Evolutionary conservation across 2,888 invertebrate species (phyloP).

Genomic region (Rugalucina vietnamica): DNA sequence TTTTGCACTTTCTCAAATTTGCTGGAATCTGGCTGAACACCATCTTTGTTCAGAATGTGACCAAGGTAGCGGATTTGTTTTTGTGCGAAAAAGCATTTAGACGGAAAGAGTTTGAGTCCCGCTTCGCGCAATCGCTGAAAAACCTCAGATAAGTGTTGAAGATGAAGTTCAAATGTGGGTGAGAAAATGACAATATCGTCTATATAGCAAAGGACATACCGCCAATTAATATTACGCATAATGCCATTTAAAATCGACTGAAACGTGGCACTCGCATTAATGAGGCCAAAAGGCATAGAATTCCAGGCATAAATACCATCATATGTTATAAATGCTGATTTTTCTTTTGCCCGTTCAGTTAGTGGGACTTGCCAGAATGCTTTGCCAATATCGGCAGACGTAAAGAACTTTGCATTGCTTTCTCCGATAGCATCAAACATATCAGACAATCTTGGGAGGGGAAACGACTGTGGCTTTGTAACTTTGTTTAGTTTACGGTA

Average conservation of each 20-base stretch:
- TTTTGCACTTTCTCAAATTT: slow-evolving; percentile 35
- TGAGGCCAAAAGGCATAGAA: background rate
- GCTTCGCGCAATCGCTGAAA: slow-evolving; percentile 38
- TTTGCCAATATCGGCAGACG: background rate
- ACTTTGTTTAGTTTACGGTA: background rate
- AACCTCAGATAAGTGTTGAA: slow-evolving; percentile 34
- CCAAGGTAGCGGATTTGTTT: slow-evolving; percentile 41
- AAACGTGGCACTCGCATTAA: background rate
- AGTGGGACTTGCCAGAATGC: slow-evolving; percentile 5
- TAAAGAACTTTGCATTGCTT: background rate
- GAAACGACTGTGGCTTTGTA: background rate
- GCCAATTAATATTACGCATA: background rate
- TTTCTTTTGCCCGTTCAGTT: background rate
- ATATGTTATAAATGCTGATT: background rate
- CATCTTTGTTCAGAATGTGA: slow-evolving; percentile 24
- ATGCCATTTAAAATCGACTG: no score
- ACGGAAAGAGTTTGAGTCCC: slow-evolving; percentile 39
- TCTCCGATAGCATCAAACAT: slow-evolving; percentile 1
- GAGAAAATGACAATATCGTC: slow-evolving; percentile 3
- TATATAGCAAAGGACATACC: background rate
- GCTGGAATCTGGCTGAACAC: slow-evolving; percentile 36
- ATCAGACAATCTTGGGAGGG: background rate
- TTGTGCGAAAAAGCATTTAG: slow-evolving; percentile 47
- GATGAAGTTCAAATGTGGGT: slow-evolving; percentile 36
- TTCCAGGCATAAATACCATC: background rate